These are phyloP conservation scores for Cantharis rustica DNA, from an alignment of 2,888 invertebrate genomes.

Conservation along the genomic window DNA sequence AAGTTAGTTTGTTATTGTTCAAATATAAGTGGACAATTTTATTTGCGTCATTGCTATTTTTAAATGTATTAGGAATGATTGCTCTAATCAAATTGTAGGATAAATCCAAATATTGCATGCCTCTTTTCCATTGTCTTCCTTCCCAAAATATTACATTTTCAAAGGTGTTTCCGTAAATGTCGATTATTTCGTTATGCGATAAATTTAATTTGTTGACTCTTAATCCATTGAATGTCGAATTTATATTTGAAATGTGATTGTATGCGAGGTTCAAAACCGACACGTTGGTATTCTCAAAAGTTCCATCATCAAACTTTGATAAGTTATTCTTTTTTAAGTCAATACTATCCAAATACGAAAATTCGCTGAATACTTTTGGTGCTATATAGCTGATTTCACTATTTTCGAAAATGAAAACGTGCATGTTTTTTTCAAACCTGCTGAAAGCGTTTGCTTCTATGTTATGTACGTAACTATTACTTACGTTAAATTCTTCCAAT, in stretches of 20 bases:
- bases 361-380: slow-evolving; percentile 1
- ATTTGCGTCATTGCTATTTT: neutral
- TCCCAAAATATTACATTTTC: slow-evolving; percentile 6
- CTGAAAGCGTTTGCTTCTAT: slow-evolving; percentile 6
- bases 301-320: neutral
- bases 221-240: neutral
- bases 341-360: neutral
- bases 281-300: slow-evolving; percentile 9
- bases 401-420: neutral
- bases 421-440: neutral
- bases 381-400: slow-evolving; percentile 10
- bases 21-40: neutral
- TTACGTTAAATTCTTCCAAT: slow-evolving; percentile 1
- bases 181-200: slow-evolving; percentile 3
- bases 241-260: neutral
- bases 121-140: neutral
- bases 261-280: neutral
- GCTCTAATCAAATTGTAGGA: neutral
- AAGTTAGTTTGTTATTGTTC: neutral
- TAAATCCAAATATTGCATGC: neutral
- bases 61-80: slow-evolving; percentile 1
- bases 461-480: slow-evolving; percentile 4
- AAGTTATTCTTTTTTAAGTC: slow-evolving; percentile 5
- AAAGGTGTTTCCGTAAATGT: neutral
- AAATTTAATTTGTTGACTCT: slow-evolving; percentile 7